phyloP scores from a whole-genome alignment of 2,113 vertebrate species.

The Dasypus novemcinctus region DNA sequence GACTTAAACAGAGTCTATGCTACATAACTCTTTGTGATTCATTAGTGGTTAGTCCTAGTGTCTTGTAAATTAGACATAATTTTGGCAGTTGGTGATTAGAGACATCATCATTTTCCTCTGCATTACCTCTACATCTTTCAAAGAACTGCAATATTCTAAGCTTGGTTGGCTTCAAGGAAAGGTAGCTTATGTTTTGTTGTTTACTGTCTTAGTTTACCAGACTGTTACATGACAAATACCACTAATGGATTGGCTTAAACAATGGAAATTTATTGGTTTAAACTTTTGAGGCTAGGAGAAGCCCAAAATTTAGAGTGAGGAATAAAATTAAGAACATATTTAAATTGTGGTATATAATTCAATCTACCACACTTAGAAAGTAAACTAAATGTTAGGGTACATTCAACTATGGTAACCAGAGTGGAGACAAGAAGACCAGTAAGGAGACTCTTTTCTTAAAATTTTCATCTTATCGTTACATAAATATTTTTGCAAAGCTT shows the following conservation, averaged over 20 bases:
- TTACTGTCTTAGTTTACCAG: neutral
- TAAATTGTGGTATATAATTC: too few relatives aligned
- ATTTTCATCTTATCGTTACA: neutral
- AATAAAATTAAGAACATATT: too few relatives aligned
- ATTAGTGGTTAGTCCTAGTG: neutral
- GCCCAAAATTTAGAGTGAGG: too few relatives aligned
- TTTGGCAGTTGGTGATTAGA: neutral
- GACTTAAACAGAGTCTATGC: neutral
- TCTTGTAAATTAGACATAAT: neutral
- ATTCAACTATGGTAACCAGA: constrained; percentile 38
- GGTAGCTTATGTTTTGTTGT: neutral
- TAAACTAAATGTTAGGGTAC: neutral
- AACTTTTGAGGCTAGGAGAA: too few relatives aligned
- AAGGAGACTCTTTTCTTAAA: neutral
- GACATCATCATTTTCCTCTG: neutral
- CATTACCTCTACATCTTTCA: neutral
- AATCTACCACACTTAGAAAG: neutral
- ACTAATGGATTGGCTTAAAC: too few relatives aligned
- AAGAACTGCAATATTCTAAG: neutral
- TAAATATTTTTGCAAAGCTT: constrained; percentile 42
- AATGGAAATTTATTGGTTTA: too few relatives aligned
- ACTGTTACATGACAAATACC: too few relatives aligned
- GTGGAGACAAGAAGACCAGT: neutral
- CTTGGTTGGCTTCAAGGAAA: neutral
- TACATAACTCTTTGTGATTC: neutral